phyloP scores from a whole-genome alignment of 2,888 invertebrate genomes.

The Oscheius sp. region DNA sequence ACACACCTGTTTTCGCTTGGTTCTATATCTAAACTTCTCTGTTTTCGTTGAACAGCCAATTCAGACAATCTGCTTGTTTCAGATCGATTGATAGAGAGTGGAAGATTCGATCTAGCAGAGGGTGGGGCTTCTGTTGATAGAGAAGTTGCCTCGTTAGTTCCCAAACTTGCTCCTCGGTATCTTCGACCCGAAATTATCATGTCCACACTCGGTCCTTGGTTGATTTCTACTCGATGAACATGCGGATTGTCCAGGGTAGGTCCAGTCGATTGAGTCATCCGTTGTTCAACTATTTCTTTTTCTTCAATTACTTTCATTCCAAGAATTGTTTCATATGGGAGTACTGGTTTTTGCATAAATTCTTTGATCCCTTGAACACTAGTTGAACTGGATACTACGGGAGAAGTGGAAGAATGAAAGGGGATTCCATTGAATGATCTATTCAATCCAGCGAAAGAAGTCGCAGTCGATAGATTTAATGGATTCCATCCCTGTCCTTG shows the following conservation, averaged over 20 bases:
- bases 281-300: constrained; percentile 47
- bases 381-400: constrained; percentile 13
- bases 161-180: constrained; percentile 23
- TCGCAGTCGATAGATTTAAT: constrained; percentile 10
- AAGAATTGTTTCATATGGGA: constrained; percentile 40
- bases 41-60: constrained; percentile 25
- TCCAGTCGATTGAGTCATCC: constrained; percentile 15
- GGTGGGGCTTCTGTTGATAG: neutral
- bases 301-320: constrained; percentile 45
- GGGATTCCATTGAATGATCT: constrained; percentile 17
- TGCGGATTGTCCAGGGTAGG: constrained; percentile 14
- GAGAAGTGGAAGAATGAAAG: neutral
- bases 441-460: constrained; percentile 28
- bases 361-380: constrained; percentile 27
- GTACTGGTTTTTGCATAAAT: constrained; percentile 28
- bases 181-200: constrained; percentile 46
- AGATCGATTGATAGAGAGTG: constrained; percentile 9
- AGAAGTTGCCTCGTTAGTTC: neutral
- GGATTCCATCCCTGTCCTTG: constrained; percentile 17
- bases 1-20: neutral
- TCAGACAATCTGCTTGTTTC: constrained; percentile 24
- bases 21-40: constrained; percentile 31
- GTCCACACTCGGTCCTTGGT: constrained; percentile 37
- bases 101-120: constrained; percentile 28
- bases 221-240: constrained; percentile 42